A percentile compares a stretch with the other conserved stretches of the same genome.
Evolutionary conservation across 2,797 vertebrate genomes (phyloP).

Genomic region (Betta splendens): DNA sequence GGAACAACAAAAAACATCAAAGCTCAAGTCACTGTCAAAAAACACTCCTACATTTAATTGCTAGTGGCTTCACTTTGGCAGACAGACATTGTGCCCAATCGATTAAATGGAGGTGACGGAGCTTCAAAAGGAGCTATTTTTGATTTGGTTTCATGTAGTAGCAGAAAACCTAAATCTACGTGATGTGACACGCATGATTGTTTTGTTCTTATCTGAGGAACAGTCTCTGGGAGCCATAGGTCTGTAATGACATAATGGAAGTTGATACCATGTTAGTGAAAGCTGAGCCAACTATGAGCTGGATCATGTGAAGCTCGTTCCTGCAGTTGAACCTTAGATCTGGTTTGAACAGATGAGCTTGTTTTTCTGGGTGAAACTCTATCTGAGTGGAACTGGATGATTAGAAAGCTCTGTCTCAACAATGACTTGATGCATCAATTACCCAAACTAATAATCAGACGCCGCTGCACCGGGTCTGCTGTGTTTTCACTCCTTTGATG

Average conservation of each 20-base stretch:
- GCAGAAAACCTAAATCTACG: conserved; percentile 18
- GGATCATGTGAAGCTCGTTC: too few relatives aligned
- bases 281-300: conserved; percentile 26
- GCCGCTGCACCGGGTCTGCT: conserved; percentile 16
- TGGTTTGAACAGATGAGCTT: conserved; percentile 4
- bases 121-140: conserved; percentile 39
- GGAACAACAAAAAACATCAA: conserved; percentile 47
- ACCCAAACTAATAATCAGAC: conserved; percentile 13
- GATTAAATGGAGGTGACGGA: conserved; percentile 30
- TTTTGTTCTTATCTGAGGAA: conserved; percentile 28
- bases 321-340: too few relatives aligned
- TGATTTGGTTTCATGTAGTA: conserved; percentile 40
- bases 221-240: conserved; percentile 21
- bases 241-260: conserved; percentile 39
- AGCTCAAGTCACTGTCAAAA: conserved; percentile 25
- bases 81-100: conserved; percentile 22
- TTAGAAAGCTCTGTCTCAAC: too few relatives aligned
- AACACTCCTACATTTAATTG: conserved; percentile 51
- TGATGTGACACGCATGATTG: conserved; percentile 35
- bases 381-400: background rate
- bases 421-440: background rate
- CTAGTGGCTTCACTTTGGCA: conserved; percentile 30
- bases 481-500: conserved; percentile 49
- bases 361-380: conserved; percentile 4
- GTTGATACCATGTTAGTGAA: conserved; percentile 38